Conservation (phyloP, 2,113 vertebrate genomes). For the Nibea coibor region DNA sequence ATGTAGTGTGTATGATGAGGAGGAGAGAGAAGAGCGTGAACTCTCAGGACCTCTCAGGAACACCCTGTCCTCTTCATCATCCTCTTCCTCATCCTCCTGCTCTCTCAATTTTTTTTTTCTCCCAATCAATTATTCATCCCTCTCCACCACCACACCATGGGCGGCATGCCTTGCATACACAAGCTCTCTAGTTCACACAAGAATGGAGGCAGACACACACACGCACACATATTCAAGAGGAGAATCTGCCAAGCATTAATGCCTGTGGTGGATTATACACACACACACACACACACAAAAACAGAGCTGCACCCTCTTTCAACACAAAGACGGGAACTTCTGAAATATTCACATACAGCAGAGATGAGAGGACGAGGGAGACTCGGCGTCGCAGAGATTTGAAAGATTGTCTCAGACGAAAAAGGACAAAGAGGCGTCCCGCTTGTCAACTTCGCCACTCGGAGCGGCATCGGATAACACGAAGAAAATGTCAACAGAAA, state of each 20-base stretch:
- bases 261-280: slow-evolving; percentile 27
- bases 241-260: slow-evolving; percentile 25
- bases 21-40: slow-evolving; percentile 9
- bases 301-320: slow-evolving; percentile 19
- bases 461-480: slow-evolving; percentile 13
- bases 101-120: slow-evolving; percentile 55
- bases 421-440: neutral
- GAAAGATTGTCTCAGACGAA: slow-evolving; percentile 13
- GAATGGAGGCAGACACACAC: slow-evolving; percentile 14
- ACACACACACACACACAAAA: neutral
- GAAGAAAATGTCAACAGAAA: slow-evolving; percentile 6
- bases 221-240: slow-evolving; percentile 28
- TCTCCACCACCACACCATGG: slow-evolving; percentile 55
- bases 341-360: slow-evolving; percentile 40
- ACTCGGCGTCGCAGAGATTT: slow-evolving; percentile 1
- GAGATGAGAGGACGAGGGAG: slow-evolving; percentile 18
- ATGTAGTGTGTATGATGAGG: neutral
- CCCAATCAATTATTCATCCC: slow-evolving; percentile 77
- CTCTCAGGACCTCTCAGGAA: slow-evolving; percentile 53
- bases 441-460: neutral
- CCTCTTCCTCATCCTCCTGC: slow-evolving; percentile 34
- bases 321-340: slow-evolving; percentile 39
- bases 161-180: slow-evolving; percentile 23
- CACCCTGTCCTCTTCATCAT: slow-evolving; percentile 58
- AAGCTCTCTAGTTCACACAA: slow-evolving; percentile 23